Evolutionary conservation across 2,888 invertebrate genomes (phyloP).

Genomic region (Mesoligia furuncula): DNA sequence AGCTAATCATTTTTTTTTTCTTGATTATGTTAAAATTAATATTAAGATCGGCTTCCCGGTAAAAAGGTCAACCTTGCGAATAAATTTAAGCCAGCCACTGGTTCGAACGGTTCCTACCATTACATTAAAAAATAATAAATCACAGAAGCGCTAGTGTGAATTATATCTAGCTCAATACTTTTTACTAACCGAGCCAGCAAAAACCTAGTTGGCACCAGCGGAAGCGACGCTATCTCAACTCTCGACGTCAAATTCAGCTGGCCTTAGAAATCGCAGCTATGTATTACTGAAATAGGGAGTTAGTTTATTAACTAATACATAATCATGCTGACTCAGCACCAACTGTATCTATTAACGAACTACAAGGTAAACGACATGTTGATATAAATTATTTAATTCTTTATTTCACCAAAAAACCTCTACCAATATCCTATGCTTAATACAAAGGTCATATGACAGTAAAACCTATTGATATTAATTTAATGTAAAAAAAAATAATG

Average conservation of each 20-base stretch:
- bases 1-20: too few species aligned
- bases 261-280: conserved; percentile 37
- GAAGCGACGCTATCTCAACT: conserved; percentile 26
- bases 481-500: too few species aligned
- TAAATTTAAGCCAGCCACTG: not conserved
- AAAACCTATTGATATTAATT: too few species aligned
- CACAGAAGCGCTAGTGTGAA: conserved; percentile 19
- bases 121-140: conserved; percentile 6
- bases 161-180: conserved; percentile 31
- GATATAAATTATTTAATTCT: not conserved
- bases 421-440: too few species aligned
- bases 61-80: not conserved
- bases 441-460: too few species aligned
- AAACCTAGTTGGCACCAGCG: conserved; percentile 44
- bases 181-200: conserved; percentile 38
- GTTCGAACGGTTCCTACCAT: too few species aligned
- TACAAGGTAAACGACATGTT: not conserved
- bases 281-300: conserved; percentile 16
- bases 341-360: not conserved
- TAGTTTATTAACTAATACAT: not conserved
- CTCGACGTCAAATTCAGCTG: conserved; percentile 54
- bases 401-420: not conserved
- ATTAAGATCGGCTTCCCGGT: not conserved
- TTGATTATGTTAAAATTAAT: not conserved
- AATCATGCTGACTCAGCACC: not conserved